Evolutionary conservation across 2,888 invertebrate species (phyloP).

Genomic region (Rhopalosiphum nymphaeae): DNA sequence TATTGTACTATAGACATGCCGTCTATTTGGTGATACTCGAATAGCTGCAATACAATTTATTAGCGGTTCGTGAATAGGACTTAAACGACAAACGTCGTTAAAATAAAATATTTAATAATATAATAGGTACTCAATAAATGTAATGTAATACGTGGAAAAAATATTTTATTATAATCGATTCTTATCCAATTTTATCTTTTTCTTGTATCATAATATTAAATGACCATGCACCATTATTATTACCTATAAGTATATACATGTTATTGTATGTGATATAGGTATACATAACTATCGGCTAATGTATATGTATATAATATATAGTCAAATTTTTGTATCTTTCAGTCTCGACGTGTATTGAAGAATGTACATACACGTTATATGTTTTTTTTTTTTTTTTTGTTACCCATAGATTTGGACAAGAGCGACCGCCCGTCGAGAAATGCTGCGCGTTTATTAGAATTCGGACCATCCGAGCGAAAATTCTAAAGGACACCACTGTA

Average conservation of each 20-base stretch:
- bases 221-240: background rate
- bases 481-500: conserved; percentile 9
- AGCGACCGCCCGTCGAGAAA: conserved; percentile 45
- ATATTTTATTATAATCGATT: conserved; percentile 9
- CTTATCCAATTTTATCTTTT: conserved; percentile 6
- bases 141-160: background rate
- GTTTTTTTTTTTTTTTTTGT: conserved; percentile 16
- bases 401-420: conserved; percentile 16
- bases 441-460: background rate
- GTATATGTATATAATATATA: background rate
- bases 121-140: background rate
- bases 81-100: background rate
- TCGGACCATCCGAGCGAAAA: conserved; percentile 17
- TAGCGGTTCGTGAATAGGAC: background rate
- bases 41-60: background rate
- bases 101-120: background rate
- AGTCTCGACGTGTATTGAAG: background rate
- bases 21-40: background rate
- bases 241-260: background rate
- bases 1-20: background rate
- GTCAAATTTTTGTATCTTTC: conserved; percentile 24
- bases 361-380: background rate
- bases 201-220: background rate
- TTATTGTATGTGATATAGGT: background rate
- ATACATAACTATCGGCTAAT: background rate